Base-by-base conservation (phyloP, 2,888 invertebrate genomes). In the Drosophila greeni region DNA sequence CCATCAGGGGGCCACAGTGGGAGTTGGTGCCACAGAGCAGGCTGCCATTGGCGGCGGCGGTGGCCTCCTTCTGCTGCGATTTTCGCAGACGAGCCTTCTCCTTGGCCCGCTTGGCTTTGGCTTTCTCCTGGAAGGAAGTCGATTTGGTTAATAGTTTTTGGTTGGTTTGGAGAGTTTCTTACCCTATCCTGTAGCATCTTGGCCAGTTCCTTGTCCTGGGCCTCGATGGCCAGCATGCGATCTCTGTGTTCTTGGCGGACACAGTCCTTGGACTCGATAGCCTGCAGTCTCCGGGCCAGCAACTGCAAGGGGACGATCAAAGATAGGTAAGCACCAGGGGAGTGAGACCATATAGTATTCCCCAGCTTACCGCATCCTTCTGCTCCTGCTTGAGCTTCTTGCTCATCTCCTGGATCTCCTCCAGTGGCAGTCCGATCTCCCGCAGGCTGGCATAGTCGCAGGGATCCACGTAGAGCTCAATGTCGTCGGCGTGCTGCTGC, bases 141-240 rank as follows among this genome's bases (percentile, higher is more conserved):
- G 29, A 12, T 31, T 47, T 14, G 12, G 12, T 1, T 2, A 16
- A 24, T 16, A 14, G 26, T 6, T n/a, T 37, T 18, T 2, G 7
- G 1, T 14, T 20, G 24, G 9, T 8, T 8, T 26, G 7, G 0
- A 5, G 3, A 1, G 11, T 18, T 6, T 1, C 69, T 68, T 74
- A 87, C 87, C 77, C 92, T 90, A 85, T 94, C 94, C 86, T 95
- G 94, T 45, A 95, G 87, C 89, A 94, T 91, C 86, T 92, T 92
- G 2, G 95, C 95, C 51, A 95, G 86, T 86, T 95, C 95, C 67
- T 94, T 92, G 84, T 95, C 95, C 86, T 95, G 94, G 1, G 94
- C 94, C 88, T 95, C 94, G 76, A 94, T 93, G 2, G 94, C 94
- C 70, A 94, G 85, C 80, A 93, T 90, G 70, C 93, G 90, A 87